Evolutionary conservation across 1,140 invertebrate species (phyloP).

Genomic region (Drosophila malerkotliana): DNA sequence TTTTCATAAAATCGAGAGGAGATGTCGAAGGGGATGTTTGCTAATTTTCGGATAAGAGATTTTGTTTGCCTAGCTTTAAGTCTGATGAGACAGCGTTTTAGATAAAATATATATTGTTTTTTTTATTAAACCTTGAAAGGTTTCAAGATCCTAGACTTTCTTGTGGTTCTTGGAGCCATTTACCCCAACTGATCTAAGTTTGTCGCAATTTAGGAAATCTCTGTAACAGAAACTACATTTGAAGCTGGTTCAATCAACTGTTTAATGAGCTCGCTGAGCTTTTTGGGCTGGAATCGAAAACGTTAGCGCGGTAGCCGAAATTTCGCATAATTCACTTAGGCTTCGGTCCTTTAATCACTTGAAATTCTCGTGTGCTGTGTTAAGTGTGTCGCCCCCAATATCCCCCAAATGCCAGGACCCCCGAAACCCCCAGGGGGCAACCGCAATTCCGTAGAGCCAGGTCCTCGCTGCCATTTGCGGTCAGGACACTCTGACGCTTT

Average conservation of each 20-base stretch:
- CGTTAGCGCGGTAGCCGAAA: not conserved
- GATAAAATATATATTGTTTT: too few species aligned
- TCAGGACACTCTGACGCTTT: slow-evolving; percentile 50
- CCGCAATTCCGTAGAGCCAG: slow-evolving; percentile 50
- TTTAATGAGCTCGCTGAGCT: not conserved
- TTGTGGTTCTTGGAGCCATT: not conserved
- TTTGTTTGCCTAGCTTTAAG: slow-evolving; percentile 9
- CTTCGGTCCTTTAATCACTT: slow-evolving; percentile 30
- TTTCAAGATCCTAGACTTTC: too few species aligned
- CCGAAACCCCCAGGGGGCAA: not conserved
- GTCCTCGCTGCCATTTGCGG: slow-evolving; percentile 56
- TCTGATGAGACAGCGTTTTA: not conserved
- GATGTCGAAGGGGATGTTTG: not conserved
- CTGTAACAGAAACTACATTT: not conserved
- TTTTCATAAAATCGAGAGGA: slow-evolving; percentile 3
- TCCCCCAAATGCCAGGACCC: slow-evolving; percentile 8
- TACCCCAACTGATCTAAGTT: not conserved
- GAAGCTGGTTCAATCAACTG: not conserved
- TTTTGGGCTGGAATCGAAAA: not conserved
- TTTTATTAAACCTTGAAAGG: too few species aligned
- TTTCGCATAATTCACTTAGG: slow-evolving; percentile 18
- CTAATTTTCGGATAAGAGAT: slow-evolving; percentile 20
- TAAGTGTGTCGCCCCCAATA: not conserved
- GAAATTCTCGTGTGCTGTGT: slow-evolving; percentile 23
- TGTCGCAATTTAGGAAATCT: not conserved